These are phyloP conservation scores for Eilema griseolum DNA, from an alignment of 2,888 invertebrate genomes.

Conservation along the genomic window DNA sequence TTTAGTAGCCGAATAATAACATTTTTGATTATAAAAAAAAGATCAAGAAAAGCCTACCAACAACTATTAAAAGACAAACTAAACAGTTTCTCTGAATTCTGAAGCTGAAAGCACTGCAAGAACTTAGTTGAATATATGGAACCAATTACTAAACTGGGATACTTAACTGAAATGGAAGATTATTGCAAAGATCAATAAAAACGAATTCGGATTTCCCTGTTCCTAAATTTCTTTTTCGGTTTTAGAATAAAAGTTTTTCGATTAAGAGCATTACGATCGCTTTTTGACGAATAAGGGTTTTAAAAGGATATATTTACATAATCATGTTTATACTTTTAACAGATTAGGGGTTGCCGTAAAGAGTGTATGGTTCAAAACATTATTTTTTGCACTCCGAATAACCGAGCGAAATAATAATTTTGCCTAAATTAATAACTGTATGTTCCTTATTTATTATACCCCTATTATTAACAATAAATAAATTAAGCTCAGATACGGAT, in stretches of 20 bases:
- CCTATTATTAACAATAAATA: not conserved
- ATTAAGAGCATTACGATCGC: slow-evolving; percentile 66
- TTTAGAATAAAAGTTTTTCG: slow-evolving; percentile 74
- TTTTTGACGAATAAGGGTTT: slow-evolving; percentile 40
- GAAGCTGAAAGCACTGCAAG: slow-evolving; percentile 14
- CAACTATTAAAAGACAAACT: not conserved
- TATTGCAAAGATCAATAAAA: slow-evolving; percentile 64
- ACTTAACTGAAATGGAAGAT: slow-evolving; percentile 59
- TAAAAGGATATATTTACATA: slow-evolving; percentile 7
- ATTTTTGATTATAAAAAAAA: not conserved
- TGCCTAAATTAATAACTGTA: not conserved
- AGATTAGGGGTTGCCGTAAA: not conserved
- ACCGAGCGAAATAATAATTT: not conserved
- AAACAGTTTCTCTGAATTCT: slow-evolving; percentile 11
- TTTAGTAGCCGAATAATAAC: too few relatives aligned
- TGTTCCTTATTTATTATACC: not conserved
- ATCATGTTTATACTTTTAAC: not conserved
- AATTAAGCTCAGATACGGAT: too few relatives aligned
- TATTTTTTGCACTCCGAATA: not conserved
- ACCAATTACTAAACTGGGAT: slow-evolving; percentile 44
- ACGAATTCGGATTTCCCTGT: slow-evolving; percentile 65
- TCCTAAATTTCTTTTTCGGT: slow-evolving; percentile 57
- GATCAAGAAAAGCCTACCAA: not conserved
- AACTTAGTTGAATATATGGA: slow-evolving; percentile 33
- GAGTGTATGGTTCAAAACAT: not conserved